Evolutionary conservation across 2,888 invertebrate species (phyloP).

Genomic region (Hemistola chrysoprasaria): DNA sequence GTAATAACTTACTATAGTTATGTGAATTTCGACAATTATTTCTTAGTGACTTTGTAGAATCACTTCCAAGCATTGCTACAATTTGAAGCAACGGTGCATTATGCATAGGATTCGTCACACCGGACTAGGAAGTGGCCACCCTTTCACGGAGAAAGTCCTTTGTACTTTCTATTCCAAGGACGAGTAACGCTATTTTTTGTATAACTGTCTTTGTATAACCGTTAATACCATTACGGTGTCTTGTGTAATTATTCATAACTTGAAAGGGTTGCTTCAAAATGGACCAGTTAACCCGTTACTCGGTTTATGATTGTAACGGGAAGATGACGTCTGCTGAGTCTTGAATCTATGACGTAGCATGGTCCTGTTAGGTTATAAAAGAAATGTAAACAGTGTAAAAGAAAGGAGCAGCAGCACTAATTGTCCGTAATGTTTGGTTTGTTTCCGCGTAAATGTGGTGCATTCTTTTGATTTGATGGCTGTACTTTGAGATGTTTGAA

Average conservation of each 20-base stretch:
- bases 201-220: slow-evolving; percentile 42
- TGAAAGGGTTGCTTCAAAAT: slow-evolving; percentile 74
- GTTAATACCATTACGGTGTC: slow-evolving; percentile 64
- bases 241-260: slow-evolving; percentile 75
- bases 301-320: slow-evolving; percentile 63
- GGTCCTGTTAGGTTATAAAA: slow-evolving; percentile 23
- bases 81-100: slow-evolving; percentile 41
- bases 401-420: slow-evolving; percentile 29
- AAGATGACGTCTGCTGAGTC: slow-evolving; percentile 28
- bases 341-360: too few relatives aligned
- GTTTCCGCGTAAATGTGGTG: not conserved
- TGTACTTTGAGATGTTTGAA: too few relatives aligned
- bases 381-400: slow-evolving; percentile 45
- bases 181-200: slow-evolving; percentile 68
- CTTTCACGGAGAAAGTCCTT: slow-evolving; percentile 73
- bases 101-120: slow-evolving; percentile 53
- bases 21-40: too few relatives aligned
- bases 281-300: slow-evolving; percentile 64
- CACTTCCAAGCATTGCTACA: slow-evolving; percentile 39
- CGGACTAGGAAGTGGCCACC: slow-evolving; percentile 57
- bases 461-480: slow-evolving; percentile 7
- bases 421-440: slow-evolving; percentile 24
- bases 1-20: too few relatives aligned
- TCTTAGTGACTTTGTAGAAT: slow-evolving; percentile 12
- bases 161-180: slow-evolving; percentile 69